Evolutionary conservation across 2,888 invertebrate species (phyloP).

Genomic region (Drosophila colorata): DNA sequence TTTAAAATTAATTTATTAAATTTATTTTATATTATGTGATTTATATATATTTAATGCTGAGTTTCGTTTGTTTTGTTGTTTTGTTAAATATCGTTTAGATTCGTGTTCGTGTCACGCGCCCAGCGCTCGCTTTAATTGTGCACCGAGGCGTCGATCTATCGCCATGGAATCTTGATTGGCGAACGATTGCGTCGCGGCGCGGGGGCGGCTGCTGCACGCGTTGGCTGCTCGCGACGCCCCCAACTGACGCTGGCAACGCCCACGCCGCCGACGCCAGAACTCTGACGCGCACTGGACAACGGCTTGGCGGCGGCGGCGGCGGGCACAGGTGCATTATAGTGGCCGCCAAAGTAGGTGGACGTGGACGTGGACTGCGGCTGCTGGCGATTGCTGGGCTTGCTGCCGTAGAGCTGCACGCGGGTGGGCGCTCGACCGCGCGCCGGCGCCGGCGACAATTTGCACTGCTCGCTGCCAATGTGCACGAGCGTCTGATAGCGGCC

Average conservation of each 20-base stretch:
- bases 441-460: constrained; percentile 27
- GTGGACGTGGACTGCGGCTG: constrained; percentile 37
- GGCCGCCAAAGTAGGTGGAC: constrained; percentile 74
- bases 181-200: constrained; percentile 83
- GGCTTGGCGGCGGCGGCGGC: constrained; percentile 8
- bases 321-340: constrained; percentile 65
- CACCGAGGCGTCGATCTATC: constrained; percentile 63
- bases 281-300: constrained; percentile 40
- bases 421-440: constrained; percentile 70
- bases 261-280: constrained; percentile 25
- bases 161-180: constrained; percentile 84
- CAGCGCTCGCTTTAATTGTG: constrained; percentile 4
- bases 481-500: constrained; percentile 83
- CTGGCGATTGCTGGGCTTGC: constrained; percentile 56
- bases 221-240: constrained; percentile 69
- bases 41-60: neutral
- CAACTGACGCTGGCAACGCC: constrained; percentile 59
- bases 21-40: neutral
- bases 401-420: constrained; percentile 74
- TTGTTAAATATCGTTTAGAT: constrained; percentile 3
- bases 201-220: constrained; percentile 44
- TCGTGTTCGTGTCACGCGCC: constrained; percentile 42
- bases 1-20: constrained; percentile 27
- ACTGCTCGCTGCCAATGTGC: constrained; percentile 76
- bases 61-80: neutral